Evolutionary conservation across 1,140 invertebrate species (phyloP).

Genomic region (Paracyclopina nana): DNA sequence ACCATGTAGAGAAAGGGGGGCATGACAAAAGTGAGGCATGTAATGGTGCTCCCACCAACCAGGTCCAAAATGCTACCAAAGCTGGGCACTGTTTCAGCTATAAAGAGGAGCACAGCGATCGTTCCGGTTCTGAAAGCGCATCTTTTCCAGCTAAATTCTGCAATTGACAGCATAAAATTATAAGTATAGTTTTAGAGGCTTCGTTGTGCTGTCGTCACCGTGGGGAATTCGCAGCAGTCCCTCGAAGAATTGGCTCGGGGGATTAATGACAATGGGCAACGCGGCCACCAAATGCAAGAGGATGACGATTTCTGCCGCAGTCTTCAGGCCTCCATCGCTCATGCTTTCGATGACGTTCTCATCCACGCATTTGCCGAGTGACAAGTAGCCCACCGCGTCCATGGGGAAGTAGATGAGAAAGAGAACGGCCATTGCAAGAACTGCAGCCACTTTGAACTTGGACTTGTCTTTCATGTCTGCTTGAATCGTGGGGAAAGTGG

Average conservation of each 20-base stretch:
- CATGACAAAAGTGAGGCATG: constrained; percentile 56
- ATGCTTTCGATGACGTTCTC: constrained; percentile 34
- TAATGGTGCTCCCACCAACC: constrained; percentile 60
- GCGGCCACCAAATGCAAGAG: constrained; percentile 38
- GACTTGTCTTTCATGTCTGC: constrained; percentile 29
- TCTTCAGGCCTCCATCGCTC: constrained; percentile 27
- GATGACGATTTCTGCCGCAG: constrained; percentile 37
- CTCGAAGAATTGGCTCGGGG: constrained; percentile 45
- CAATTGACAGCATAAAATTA: constrained; percentile 22
- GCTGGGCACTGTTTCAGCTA: constrained; percentile 32
- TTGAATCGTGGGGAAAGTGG: constrained; percentile 45
- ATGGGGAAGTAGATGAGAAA: constrained; percentile 36
- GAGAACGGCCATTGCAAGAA: constrained; percentile 26
- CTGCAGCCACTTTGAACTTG: constrained; percentile 21
- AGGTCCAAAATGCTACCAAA: constrained; percentile 73
- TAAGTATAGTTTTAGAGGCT: neutral
- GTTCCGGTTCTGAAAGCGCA: constrained; percentile 26
- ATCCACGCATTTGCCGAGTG: constrained; percentile 34
- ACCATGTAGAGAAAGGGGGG: constrained; percentile 60
- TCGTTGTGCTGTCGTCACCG: constrained; percentile 29
- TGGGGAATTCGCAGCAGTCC: constrained; percentile 39
- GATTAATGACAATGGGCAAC: constrained; percentile 43
- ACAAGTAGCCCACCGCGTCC: constrained; percentile 33
- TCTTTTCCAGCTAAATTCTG: constrained; percentile 57
- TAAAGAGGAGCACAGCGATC: constrained; percentile 15